Evolutionary conservation across 1,140 invertebrate species (phyloP), one percentile per base, ranked within the genome.

Genomic region (Zaprionus ghesquierei): DNA sequence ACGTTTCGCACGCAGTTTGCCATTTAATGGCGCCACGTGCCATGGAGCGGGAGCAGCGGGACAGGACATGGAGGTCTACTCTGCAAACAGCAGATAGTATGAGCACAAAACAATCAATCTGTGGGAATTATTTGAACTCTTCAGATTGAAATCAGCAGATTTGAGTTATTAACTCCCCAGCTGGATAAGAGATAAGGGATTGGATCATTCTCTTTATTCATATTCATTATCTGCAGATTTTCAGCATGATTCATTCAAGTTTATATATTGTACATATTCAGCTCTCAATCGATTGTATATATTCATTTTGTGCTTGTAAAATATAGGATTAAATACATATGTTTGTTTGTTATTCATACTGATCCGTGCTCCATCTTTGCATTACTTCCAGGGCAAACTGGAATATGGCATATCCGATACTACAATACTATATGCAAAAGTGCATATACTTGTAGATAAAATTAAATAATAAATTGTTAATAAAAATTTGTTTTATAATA

Each of bases 71-170:
- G 1, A 35, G 13, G 33, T 0, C 13, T 41, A 33, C 35, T 65
- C 22, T 58, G 41, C 20, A 72, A 72, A 55, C 44, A 68, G 29
- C 33, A n/a, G 33, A 41, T 27, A 10, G 35, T 35, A 51, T 65
- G 23, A 12, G 13, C 41, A 20, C n/a, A 20, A 20, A 46, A 22
- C 9, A 46, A 46, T 22, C 41, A 46, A 46, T 44, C 41, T 20
- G 9, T 20, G 41, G 1, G 3, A 18, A 20, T 3, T 20, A 1
- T 18, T 5, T 1, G 5, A 6, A 15, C 3, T 25, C 10, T 33
- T 12, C 10, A 33, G 12, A 35, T 35, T n/a, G 15, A 18, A 44
- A 2, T 13, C 15, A 0, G n/a, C n/a, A 18, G 38, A 22, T 10
- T 12, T 41, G n/a, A 41, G 13, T 15, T 33, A 33, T 33, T n/a